A percentile compares a stretch with the other conserved stretches of the same genome.
These are phyloP conservation scores for Cichlasoma orientale DNA, from an alignment of 2,797 vertebrate genomes.

Conservation along the genomic window DNA sequence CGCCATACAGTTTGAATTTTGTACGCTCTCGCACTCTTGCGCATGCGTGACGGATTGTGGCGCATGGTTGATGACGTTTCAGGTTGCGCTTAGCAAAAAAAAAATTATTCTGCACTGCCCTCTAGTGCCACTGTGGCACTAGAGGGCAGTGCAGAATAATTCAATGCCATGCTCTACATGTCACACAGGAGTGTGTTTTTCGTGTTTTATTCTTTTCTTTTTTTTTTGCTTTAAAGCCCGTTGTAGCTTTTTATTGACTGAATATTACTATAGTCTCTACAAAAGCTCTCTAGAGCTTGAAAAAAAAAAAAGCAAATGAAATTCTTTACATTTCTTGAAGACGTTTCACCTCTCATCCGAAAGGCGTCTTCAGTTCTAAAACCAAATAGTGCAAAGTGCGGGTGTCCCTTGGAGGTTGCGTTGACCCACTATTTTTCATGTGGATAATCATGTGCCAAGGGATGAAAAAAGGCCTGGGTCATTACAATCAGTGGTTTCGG, in stretches of 20 bases:
- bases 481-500: too few relatives aligned
- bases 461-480: too few relatives aligned
- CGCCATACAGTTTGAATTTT: slow-evolving; percentile 79
- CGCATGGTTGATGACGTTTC: slow-evolving; percentile 46
- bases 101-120: too few relatives aligned
- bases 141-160: slow-evolving; percentile 30
- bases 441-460: too few relatives aligned
- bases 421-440: too few relatives aligned
- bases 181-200: neutral
- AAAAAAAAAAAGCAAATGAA: too few relatives aligned
- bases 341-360: too few relatives aligned
- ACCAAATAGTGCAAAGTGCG: too few relatives aligned
- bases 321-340: too few relatives aligned
- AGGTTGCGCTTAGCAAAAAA: accelerated
- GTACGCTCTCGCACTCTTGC: neutral
- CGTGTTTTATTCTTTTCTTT: neutral
- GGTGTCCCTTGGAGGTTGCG: too few relatives aligned
- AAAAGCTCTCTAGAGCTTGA: too few relatives aligned
- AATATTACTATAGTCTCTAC: neutral
- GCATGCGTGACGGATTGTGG: slow-evolving; percentile 40
- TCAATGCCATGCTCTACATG: neutral
- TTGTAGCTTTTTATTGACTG: neutral
- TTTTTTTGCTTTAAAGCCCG: neutral
- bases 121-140: neutral
- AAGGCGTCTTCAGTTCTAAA: too few relatives aligned